These are phyloP conservation scores for Matsumurasca onukii DNA, from an alignment of 1,140 invertebrate genomes.

Conservation along the genomic window DNA sequence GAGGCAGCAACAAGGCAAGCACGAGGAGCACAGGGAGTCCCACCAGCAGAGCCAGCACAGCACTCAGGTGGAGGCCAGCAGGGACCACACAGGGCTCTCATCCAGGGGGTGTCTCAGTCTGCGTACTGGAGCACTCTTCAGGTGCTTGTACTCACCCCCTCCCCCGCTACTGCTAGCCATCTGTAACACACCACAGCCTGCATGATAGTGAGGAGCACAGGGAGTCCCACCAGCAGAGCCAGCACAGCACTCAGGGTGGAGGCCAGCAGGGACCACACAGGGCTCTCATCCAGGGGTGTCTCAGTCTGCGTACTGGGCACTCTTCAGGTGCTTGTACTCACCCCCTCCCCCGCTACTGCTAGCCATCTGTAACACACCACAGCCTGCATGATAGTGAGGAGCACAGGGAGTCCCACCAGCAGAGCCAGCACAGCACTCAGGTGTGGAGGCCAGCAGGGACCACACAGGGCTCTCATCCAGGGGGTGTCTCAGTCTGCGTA, in stretches of 20 bases:
- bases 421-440: slow-evolving; percentile 49
- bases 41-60: slow-evolving; percentile 49
- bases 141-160: background rate
- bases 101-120: slow-evolving; percentile 51
- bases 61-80: slow-evolving; percentile 48
- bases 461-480: slow-evolving; percentile 50
- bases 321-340: slow-evolving; percentile 10
- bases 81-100: slow-evolving; percentile 48
- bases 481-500: slow-evolving; percentile 48
- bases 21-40: slow-evolving; percentile 46
- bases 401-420: slow-evolving; percentile 47
- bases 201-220: slow-evolving; percentile 46
- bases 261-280: slow-evolving; percentile 47
- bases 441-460: slow-evolving; percentile 47
- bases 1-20: slow-evolving; percentile 40
- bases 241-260: slow-evolving; percentile 48
- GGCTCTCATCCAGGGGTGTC: slow-evolving; percentile 52
- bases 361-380: slow-evolving; percentile 28
- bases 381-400: too few species aligned
- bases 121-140: slow-evolving; percentile 37
- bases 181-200: slow-evolving; percentile 24
- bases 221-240: slow-evolving; percentile 48
- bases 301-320: slow-evolving; percentile 42
- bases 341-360: slow-evolving; percentile 10
- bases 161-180: slow-evolving; percentile 25